These are phyloP conservation scores for Gymnodraco acuticeps DNA, from an alignment of 2,797 vertebrate species.

Conservation along the genomic window DNA sequence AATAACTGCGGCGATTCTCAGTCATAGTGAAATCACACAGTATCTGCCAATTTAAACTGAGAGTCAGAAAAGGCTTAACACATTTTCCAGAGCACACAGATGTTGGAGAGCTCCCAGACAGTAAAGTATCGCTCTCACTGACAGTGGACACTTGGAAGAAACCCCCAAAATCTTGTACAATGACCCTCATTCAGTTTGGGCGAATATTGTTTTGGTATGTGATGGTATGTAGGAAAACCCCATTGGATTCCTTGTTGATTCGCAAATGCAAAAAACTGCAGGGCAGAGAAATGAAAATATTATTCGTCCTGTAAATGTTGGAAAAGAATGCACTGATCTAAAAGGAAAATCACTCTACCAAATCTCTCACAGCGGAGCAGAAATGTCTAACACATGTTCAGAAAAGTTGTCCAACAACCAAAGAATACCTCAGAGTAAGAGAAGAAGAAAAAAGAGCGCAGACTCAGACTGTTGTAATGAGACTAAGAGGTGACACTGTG, in stretches of 20 bases:
- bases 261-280: slow-evolving; percentile 47
- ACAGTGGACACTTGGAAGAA: slow-evolving; percentile 34
- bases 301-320: slow-evolving; percentile 64
- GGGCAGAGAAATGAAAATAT: slow-evolving; percentile 68
- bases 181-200: slow-evolving; percentile 57
- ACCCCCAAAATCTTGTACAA: slow-evolving; percentile 55
- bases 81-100: slow-evolving; percentile 53
- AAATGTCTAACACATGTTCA: slow-evolving; percentile 69
- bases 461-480: slow-evolving; percentile 18
- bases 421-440: slow-evolving; percentile 33
- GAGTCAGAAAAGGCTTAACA: slow-evolving; percentile 13
- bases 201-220: slow-evolving; percentile 66
- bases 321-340: slow-evolving; percentile 62
- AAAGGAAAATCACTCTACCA: slow-evolving; percentile 44
- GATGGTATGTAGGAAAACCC: slow-evolving; percentile 56
- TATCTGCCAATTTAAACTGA: slow-evolving; percentile 43
- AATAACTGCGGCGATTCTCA: slow-evolving; percentile 35
- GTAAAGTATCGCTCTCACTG: slow-evolving; percentile 53
- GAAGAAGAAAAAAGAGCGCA: background rate
- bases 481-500: slow-evolving; percentile 11
- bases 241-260: slow-evolving; percentile 57
- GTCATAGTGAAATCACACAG: slow-evolving; percentile 26
- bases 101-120: slow-evolving; percentile 63
- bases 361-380: slow-evolving; percentile 46
- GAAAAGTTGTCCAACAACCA: slow-evolving; percentile 34